Conservation (phyloP, 1,140 invertebrate genomes). For the Polypedilum vanderplanki region DNA sequence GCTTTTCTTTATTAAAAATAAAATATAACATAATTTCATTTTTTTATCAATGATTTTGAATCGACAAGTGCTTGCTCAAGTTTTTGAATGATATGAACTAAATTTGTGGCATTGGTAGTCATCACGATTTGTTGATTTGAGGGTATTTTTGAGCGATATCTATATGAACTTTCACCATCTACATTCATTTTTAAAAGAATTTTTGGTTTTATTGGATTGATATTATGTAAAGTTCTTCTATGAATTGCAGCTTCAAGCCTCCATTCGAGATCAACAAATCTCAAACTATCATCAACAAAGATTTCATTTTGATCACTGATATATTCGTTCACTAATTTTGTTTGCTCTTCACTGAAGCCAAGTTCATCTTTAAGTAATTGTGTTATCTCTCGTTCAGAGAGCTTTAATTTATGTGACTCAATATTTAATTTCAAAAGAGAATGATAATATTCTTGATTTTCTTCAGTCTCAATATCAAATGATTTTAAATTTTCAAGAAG, state of each 20-base stretch:
- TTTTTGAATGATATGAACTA: constrained; percentile 39
- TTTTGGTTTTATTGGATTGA: constrained; percentile 36
- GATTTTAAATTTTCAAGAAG: too few species aligned
- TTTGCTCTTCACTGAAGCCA: background rate
- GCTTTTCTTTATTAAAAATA: too few species aligned
- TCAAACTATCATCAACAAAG: background rate
- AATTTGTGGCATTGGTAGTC: constrained; percentile 39
- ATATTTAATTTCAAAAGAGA: background rate
- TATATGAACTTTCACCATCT: constrained; percentile 37
- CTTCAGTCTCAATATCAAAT: background rate
- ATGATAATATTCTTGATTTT: background rate
- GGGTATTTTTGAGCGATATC: constrained; percentile 35
- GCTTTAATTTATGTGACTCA: background rate
- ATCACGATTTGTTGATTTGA: constrained; percentile 37
- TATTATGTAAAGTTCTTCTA: constrained; percentile 36
- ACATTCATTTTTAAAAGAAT: constrained; percentile 41
- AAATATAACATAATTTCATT: background rate
- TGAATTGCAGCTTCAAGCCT: constrained; percentile 39
- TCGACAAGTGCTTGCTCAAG: constrained; percentile 40
- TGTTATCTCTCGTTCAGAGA: background rate
- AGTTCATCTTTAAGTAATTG: background rate
- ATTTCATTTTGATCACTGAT: background rate
- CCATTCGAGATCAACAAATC: constrained; percentile 40
- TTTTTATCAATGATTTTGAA: constrained; percentile 35
- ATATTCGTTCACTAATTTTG: background rate